A percentile compares a stretch with the other conserved stretches of the same genome.
Conservation (phyloP, 1,140 invertebrate genomes). For the Leptinotarsa lineolata region DNA sequence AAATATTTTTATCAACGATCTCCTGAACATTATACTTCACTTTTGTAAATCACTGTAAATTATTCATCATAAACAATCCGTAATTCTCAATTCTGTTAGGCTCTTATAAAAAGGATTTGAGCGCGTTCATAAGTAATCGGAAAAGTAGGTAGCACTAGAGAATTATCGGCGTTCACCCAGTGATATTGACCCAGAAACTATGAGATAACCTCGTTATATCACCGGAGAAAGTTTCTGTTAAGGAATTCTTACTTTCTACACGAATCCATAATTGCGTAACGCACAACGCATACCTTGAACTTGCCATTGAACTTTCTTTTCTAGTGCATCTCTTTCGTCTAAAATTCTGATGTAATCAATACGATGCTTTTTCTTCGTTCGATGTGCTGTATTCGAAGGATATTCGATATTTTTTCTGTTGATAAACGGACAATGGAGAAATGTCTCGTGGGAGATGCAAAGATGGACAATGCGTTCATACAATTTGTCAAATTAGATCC, state of each 20-base stretch:
- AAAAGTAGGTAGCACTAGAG: not conserved
- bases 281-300: not conserved
- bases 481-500: no score
- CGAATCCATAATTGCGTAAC: conserved; percentile 17
- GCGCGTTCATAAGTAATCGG: not conserved
- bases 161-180: conserved; percentile 5
- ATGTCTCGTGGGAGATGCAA: not conserved
- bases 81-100: no score
- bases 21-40: no score
- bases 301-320: conserved; percentile 12
- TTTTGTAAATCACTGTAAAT: no score
- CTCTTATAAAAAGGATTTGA: no score
- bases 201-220: conserved; percentile 23
- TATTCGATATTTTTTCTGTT: not conserved
- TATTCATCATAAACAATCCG: no score
- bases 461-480: no score
- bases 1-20: no score
- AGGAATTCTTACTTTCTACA: conserved; percentile 19
- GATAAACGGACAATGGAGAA: not conserved
- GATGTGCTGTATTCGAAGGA: not conserved
- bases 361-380: no score
- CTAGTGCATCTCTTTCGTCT: not conserved
- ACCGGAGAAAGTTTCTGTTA: conserved; percentile 9
- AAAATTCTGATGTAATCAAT: not conserved
- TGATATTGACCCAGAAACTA: conserved; percentile 22